Evolutionary conservation across 2,888 invertebrate species (phyloP), one percentile per base, ranked within the genome.

Genomic region (Dysmachus trigonus): DNA sequence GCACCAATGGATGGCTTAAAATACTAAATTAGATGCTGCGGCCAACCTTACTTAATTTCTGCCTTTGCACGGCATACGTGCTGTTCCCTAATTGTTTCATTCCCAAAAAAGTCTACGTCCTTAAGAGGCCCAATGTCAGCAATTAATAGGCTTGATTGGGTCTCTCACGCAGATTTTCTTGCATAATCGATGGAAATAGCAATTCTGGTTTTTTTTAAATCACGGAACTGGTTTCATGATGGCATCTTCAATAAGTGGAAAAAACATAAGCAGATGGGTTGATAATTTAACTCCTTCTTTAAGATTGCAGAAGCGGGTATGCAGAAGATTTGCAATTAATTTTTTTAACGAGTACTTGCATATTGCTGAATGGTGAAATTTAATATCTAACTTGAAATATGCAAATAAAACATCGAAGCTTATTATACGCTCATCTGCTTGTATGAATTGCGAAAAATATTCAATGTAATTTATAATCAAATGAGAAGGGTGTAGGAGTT

Each of bases 141-240:
- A 38, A 76, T 76, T 76, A 76, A 13, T 76, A 38, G 38, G 33
- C 38, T 76, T 10, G 38, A 76, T 35, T 27, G 35, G 22, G 76
- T 38, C 76, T 22, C 22, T 33, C 76, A 76, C 35, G 73, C 73
- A 35, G n/a, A 38, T 76, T 15, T 41, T n/a, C 76, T 76, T 33
- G 38, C 38, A 76, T 76, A 76, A 76, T 76, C 76, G 76, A 76
- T 35, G 76, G 8, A 22, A 35, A 35, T 76, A 31, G 38, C 76
- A 35, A 76, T 76, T 76, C 76, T 76, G 76, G 76, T 38, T 76
- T 76, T 38, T 76, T 76, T 73, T 41, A n/a, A 73, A 8, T 10
- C 30, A 13, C 76, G 18, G 76, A 76, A 76, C 76, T 76, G 76
- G 76, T 76, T 76, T 76, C 33, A 22, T 76, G 31, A 72, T 72